Percentiles rank a stretch among this genome's conserved stretches.
These are phyloP conservation scores for Numenius phaeopus DNA, from an alignment of 2,797 vertebrate species.

Conservation along the genomic window DNA sequence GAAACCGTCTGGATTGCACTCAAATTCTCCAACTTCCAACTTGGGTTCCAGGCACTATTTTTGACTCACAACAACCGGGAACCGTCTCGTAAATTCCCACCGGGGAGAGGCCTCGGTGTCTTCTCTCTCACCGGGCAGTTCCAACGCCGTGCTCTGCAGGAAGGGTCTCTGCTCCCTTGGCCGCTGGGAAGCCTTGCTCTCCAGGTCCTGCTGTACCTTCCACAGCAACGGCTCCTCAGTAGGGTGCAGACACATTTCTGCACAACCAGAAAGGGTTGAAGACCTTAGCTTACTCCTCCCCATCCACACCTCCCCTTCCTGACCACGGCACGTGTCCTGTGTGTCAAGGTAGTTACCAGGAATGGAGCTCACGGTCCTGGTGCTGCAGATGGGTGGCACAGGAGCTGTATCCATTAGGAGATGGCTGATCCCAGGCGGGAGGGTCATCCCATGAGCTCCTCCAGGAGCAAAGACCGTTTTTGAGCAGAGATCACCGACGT, in stretches of 20 bases:
- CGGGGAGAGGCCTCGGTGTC: background rate
- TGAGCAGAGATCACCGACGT: background rate
- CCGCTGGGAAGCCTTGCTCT: background rate
- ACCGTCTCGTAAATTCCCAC: background rate
- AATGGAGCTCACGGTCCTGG: background rate
- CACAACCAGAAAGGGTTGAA: background rate
- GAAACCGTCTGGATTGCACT: background rate
- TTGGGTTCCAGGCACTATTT: background rate
- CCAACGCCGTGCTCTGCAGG: background rate
- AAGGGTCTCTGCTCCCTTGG: background rate
- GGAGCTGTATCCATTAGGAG: background rate
- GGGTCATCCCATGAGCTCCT: background rate
- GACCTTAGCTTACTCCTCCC: background rate
- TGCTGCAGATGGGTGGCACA: background rate
- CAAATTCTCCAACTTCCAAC: background rate
- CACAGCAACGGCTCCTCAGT: rapidly evolving
- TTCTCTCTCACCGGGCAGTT: background rate
- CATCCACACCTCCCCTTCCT: background rate
- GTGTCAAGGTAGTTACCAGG: background rate
- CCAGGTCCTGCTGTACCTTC: background rate
- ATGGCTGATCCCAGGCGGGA: background rate
- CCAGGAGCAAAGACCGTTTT: background rate
- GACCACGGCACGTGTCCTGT: rapidly evolving
- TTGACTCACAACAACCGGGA: background rate
- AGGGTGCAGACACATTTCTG: background rate